A percentile compares a stretch with the other conserved stretches of the same genome.
Conservation (phyloP, 2,797 vertebrate species). For the Cossypha dichroa region DNA sequence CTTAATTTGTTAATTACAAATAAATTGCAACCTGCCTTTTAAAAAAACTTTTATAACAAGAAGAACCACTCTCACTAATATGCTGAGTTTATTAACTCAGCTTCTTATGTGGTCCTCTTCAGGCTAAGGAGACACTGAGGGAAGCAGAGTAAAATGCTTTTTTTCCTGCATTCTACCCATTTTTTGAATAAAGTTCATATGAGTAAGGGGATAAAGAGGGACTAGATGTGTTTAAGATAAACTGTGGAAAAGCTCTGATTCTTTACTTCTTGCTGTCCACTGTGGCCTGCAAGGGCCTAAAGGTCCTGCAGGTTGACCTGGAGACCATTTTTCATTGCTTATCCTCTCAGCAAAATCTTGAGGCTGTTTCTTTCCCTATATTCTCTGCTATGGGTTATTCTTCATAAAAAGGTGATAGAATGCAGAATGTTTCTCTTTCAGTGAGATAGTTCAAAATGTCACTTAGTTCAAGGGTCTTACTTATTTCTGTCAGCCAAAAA, state of each 20-base stretch:
- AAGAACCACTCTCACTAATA: not conserved
- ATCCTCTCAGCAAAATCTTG: not conserved
- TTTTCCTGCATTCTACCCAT: not conserved
- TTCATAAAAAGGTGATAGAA: not conserved
- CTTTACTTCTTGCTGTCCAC: not conserved
- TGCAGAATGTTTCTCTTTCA: not conserved
- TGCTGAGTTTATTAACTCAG: not conserved
- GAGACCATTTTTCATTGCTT: not conserved
- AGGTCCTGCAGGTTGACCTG: not conserved
- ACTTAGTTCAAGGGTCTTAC: conserved; percentile 27
- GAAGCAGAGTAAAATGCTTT: not conserved
- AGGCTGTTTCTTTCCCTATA: not conserved
- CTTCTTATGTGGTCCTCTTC: not conserved
- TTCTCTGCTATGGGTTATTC: not conserved
- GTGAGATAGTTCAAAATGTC: not conserved
- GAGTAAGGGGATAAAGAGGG: not conserved
- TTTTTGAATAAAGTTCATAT: not conserved
- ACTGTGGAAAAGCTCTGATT: not conserved
- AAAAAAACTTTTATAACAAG: not conserved
- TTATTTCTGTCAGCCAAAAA: conserved; percentile 21
- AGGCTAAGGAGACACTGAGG: not conserved
- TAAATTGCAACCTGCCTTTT: not conserved
- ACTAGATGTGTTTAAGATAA: not conserved
- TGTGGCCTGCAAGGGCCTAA: not conserved
- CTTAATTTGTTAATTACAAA: not conserved